Evolutionary conservation across 2,888 invertebrate species (phyloP), one percentile per base, ranked within the genome.

Genomic region (Eristalis arbustorum): DNA sequence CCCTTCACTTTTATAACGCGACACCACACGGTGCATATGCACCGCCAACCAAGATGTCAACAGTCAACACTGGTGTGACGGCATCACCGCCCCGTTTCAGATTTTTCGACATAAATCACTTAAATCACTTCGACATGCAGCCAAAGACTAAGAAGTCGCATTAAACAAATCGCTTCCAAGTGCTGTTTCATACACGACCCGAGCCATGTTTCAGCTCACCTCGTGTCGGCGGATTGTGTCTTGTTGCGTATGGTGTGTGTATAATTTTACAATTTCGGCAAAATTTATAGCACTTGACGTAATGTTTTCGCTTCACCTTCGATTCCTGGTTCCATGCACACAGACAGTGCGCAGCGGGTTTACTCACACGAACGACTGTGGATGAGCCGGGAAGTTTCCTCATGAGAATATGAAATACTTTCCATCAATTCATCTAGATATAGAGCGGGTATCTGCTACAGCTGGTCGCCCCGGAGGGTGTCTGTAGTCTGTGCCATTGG

Each of bases 91-190:
- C 68, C 67, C 34, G 49, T 18, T 8, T 64, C 49, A 28, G 90
- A 90, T 90, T 90, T 90, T 90, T 88, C 88, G 89, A 90, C 91
- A 92, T 92, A 92, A 92, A 92, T 92, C 92, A 92, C 91, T 89
- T 91, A 92, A 92, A 92, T 92, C 92, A 92, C 92, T 92, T 91
- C 90, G 91, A 91, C 91, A 92, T 91, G 91, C 91, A 92, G 90
- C 89, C 18, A 42, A 49, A 57, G 62, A 59, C 66, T 56, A 62
- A 34, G 64, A 81, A 77, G 81, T 34, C 82, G 78, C 91, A 92
- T 92, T 91, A 92, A 92, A 92, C 92, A 92, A 92, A 92, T 92
- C 92, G 91, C 90, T 91, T 90, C 91, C 92, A 92, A 92, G 91
- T 92, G 92, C 91, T 91, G 91, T 91, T 89, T 89, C 62, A 77